Evolutionary conservation across 2,888 invertebrate species (phyloP), one percentile per base, ranked within the genome.

Genomic region (Zhuqinia jingwanae): DNA sequence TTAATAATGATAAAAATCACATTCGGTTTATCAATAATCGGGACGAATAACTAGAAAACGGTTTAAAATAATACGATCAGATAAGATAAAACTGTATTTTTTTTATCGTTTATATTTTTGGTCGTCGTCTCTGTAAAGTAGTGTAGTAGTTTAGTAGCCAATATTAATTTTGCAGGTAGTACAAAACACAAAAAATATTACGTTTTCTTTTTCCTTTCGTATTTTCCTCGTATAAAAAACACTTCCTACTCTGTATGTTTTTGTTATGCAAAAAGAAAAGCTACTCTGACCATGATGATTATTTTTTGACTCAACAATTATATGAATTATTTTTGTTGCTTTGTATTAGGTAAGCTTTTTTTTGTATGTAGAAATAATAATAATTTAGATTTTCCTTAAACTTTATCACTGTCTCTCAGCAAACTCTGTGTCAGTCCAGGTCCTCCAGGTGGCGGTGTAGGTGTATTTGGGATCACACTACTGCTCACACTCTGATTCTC

Each of bases 391-490:
- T 20, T 53, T 25, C 25, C 25, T 75, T 85, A 85, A 42, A 85
- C 85, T 85, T 80, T 80, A 75, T 80, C 85, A 85, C 85, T 85
- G 60, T 80, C 80, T 63, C 85, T 78, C 65, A 85, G 45, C 79
- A 85, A 85, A 36, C 75, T 80, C 50, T 85, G 79, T 45, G 84
- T 68, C 36, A 84, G 68, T 70, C 65, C 77, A 58, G 77, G 84
- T 42, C 36, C 63, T 10, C 17, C 36, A 70, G 53, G 76, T 47
- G 84, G 63, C 45, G 84, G 77, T 47, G 73, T 73, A 6, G 73
- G 73, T 27, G 77, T 65, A 20, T 42, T 56, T 25, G 81, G 81
- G 60, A 81, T 56, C 22, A 58, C 60, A 81, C 56, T 56, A 77
- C 76, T 77, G 27, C 77, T 84, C 27, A 76, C 84, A 70, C 78